phyloP scores from a whole-genome alignment of 1,140 invertebrate species.

The Leptinotarsa undecemlineata region DNA sequence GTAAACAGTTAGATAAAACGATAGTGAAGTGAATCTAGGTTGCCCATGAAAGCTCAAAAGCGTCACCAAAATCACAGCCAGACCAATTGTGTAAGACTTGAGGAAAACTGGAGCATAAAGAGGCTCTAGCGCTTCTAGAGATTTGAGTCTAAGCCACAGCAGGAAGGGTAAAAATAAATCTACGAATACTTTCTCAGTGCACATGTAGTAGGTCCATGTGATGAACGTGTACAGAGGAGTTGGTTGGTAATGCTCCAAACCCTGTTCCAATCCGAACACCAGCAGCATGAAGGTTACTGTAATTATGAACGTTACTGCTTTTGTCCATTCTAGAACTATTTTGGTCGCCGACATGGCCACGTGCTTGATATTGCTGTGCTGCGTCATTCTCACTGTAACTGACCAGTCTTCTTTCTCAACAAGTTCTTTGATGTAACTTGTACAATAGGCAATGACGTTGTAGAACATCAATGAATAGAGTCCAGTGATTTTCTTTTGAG shows the following conservation, averaged over 20 bases:
- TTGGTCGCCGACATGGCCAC: slow-evolving; percentile 81
- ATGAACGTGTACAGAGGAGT: slow-evolving; percentile 65
- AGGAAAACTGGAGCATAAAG: slow-evolving; percentile 69
- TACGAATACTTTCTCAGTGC: slow-evolving; percentile 74
- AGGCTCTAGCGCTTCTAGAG: slow-evolving; percentile 68
- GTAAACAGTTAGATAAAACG: slow-evolving; percentile 70
- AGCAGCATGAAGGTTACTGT: slow-evolving; percentile 78
- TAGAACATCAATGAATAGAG: slow-evolving; percentile 81
- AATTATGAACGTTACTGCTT: slow-evolving; percentile 78
- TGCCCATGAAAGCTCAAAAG: slow-evolving; percentile 61
- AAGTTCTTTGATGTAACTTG: slow-evolving; percentile 73
- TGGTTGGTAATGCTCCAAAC: slow-evolving; percentile 73
- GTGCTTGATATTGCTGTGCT: slow-evolving; percentile 73
- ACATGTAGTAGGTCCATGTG: slow-evolving; percentile 71
- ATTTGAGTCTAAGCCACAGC: slow-evolving; percentile 62
- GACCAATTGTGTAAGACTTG: slow-evolving; percentile 59
- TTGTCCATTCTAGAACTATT: slow-evolving; percentile 80
- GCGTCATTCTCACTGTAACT: slow-evolving; percentile 71
- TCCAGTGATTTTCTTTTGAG: slow-evolving; percentile 66
- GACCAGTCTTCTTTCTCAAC: slow-evolving; percentile 77
- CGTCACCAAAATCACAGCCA: slow-evolving; percentile 61
- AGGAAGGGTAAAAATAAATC: slow-evolving; percentile 65
- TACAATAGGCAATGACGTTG: slow-evolving; percentile 77
- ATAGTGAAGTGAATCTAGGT: slow-evolving; percentile 62
- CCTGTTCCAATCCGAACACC: slow-evolving; percentile 75